These are phyloP conservation scores for Mirza zaza DNA, from an alignment of 2,113 vertebrate species.

Conservation along the genomic window DNA sequence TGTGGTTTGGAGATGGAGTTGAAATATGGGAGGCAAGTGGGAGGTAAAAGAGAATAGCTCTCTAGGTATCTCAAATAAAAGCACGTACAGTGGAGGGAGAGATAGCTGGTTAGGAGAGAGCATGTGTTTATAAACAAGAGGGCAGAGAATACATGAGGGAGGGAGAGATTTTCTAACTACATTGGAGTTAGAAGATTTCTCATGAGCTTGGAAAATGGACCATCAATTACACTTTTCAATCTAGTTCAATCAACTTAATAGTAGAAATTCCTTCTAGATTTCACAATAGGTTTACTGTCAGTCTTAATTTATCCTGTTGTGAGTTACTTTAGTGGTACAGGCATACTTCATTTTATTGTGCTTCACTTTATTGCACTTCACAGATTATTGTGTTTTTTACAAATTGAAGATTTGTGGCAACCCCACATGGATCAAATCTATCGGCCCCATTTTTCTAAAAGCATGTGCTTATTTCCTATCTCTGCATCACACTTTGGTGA, in stretches of 20 bases:
- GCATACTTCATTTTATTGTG: neutral
- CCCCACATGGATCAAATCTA: neutral
- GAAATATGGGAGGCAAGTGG: neutral
- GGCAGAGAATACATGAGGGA: neutral
- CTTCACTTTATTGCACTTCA: too few relatives aligned
- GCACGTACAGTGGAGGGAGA: neutral
- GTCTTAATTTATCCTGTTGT: constrained; percentile 42
- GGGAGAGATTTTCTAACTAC: neutral
- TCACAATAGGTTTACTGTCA: constrained; percentile 47
- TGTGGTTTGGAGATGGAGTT: neutral
- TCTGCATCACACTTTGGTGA: neutral
- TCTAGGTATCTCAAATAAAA: neutral
- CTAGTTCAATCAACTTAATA: constrained; percentile 36
- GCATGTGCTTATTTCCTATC: neutral
- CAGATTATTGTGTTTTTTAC: neutral
- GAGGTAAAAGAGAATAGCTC: neutral
- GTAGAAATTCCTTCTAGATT: constrained; percentile 54
- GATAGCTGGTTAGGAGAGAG: neutral
- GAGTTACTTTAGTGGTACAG: constrained; percentile 22
- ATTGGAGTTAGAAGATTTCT: constrained; percentile 14
- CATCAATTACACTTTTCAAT: constrained; percentile 35
- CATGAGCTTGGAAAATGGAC: constrained; percentile 39
- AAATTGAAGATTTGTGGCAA: neutral
- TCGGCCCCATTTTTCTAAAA: neutral
- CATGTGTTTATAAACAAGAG: neutral